A percentile compares a stretch with the other conserved stretches of the same genome.
phyloP scores from a whole-genome alignment of 2,888 invertebrate genomes.

The Ochropacha duplaris region DNA sequence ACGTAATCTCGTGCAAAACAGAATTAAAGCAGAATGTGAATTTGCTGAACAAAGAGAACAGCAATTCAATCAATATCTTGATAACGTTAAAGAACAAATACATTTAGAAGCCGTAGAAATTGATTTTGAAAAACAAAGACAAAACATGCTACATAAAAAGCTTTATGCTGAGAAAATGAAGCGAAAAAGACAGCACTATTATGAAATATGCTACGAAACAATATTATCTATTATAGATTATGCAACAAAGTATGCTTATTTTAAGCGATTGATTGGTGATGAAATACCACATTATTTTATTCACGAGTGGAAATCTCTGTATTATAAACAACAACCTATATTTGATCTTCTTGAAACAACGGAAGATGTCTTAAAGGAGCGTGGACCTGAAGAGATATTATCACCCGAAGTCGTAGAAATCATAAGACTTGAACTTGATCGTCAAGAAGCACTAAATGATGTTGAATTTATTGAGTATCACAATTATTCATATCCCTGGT shows the following conservation, averaged over 20 bases:
- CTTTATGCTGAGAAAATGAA: slow-evolving; percentile 81
- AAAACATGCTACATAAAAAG: slow-evolving; percentile 76
- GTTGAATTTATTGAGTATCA: slow-evolving; percentile 83
- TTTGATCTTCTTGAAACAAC: slow-evolving; percentile 73
- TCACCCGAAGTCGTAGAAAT: slow-evolving; percentile 65
- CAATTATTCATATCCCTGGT: slow-evolving; percentile 79
- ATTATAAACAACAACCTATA: slow-evolving; percentile 80
- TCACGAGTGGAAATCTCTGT: slow-evolving; percentile 82
- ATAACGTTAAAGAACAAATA: slow-evolving; percentile 68
- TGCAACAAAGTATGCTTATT: slow-evolving; percentile 78
- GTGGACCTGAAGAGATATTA: slow-evolving; percentile 46
- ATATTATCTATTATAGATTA: slow-evolving; percentile 81
- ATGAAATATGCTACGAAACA: slow-evolving; percentile 78
- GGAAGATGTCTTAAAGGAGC: slow-evolving; percentile 60
- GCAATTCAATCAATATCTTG: slow-evolving; percentile 71
- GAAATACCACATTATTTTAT: slow-evolving; percentile 74
- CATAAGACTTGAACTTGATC: slow-evolving; percentile 70
- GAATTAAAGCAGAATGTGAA: slow-evolving; percentile 75
- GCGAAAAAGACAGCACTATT: slow-evolving; percentile 71
- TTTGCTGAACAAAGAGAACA: slow-evolving; percentile 75
- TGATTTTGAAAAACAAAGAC: slow-evolving; percentile 78
- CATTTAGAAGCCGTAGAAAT: slow-evolving; percentile 75
- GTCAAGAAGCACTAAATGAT: slow-evolving; percentile 80
- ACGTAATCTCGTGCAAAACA: slow-evolving; percentile 79
- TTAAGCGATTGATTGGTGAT: slow-evolving; percentile 60